Evolutionary conservation across 2,888 invertebrate species (phyloP).

Genomic region (Apantesis nais): DNA sequence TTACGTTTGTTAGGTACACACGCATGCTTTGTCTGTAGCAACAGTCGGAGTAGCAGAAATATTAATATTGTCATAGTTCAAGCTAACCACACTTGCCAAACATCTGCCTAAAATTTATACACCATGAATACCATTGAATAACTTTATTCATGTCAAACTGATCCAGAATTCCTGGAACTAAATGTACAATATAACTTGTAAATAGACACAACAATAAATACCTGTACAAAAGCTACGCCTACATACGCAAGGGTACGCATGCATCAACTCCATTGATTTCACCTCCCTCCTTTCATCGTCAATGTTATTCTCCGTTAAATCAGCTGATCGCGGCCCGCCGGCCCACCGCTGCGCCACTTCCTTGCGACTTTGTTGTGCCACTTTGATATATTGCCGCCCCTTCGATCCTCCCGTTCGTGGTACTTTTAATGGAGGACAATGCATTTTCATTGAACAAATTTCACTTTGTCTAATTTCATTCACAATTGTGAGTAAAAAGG

Average conservation of each 20-base stretch:
- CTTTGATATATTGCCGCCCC: conserved; percentile 15
- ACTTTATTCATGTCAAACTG: not conserved
- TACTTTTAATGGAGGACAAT: conserved; percentile 10
- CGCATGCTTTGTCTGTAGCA: not conserved
- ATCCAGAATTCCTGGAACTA: not conserved
- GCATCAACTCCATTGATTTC: conserved; percentile 25
- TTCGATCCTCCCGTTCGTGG: conserved; percentile 5
- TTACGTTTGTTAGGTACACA: not conserved
- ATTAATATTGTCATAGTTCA: not conserved
- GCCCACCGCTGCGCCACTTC: conserved; percentile 28
- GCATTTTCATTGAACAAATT: conserved; percentile 6
- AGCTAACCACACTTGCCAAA: not conserved
- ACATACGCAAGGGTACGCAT: not conserved
- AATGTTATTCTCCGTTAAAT: conserved; percentile 23
- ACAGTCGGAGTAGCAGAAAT: not conserved
- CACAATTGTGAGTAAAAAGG: not conserved
- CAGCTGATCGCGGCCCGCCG: conserved; percentile 51
- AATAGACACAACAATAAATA: conserved; percentile 9
- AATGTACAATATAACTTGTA: not conserved
- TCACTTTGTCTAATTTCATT: not conserved
- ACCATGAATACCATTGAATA: not conserved
- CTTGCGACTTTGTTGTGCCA: conserved; percentile 25
- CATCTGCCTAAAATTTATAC: not conserved
- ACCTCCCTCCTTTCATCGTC: conserved; percentile 13
- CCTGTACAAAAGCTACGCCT: not conserved